A percentile compares a stretch with the other conserved stretches of the same genome.
phyloP scores from a whole-genome alignment of 2,888 invertebrate genomes.

The Drosophila mettleri region DNA sequence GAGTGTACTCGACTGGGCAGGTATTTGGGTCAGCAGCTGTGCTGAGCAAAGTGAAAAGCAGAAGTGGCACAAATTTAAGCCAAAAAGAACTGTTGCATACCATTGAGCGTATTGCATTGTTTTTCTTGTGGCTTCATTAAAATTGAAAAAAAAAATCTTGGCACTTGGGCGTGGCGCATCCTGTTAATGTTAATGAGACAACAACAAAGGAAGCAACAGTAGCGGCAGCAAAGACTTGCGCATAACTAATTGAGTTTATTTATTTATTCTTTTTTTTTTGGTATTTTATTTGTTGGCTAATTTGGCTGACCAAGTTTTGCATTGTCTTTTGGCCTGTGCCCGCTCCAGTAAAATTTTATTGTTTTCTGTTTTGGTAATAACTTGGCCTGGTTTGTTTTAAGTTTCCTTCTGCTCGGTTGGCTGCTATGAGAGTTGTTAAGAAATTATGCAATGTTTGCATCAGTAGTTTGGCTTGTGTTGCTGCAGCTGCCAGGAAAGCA shows the following conservation, averaged over 20 bases:
- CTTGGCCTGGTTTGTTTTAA: constrained; percentile 33
- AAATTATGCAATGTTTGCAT: constrained; percentile 1
- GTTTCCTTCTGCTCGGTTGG: background rate
- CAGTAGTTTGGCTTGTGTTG: background rate
- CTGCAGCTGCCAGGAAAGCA: background rate
- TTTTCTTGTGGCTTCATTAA: constrained; percentile 41
- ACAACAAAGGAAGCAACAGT: background rate
- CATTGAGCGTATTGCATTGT: constrained; percentile 21
- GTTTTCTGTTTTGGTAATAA: constrained; percentile 9
- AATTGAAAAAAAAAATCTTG: constrained; percentile 37
- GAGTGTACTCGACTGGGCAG: constrained; percentile 22
- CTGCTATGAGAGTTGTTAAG: background rate
- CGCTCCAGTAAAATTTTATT: background rate
- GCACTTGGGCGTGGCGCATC: constrained; percentile 39
- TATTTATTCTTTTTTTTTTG: background rate
- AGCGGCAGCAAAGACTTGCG: constrained; percentile 20
- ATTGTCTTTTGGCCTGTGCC: constrained; percentile 35
- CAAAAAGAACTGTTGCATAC: constrained; percentile 54
- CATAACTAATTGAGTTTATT: constrained; percentile 55
- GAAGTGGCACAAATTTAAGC: constrained; percentile 69
- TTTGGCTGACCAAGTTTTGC: constrained; percentile 43
- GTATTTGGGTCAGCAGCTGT: constrained; percentile 69
- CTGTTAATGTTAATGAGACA: constrained; percentile 56
- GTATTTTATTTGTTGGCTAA: constrained; percentile 28
- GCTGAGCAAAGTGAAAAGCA: constrained; percentile 59